phyloP scores from a whole-genome alignment of 2,113 vertebrate genomes.

The Gavia stellata region DNA sequence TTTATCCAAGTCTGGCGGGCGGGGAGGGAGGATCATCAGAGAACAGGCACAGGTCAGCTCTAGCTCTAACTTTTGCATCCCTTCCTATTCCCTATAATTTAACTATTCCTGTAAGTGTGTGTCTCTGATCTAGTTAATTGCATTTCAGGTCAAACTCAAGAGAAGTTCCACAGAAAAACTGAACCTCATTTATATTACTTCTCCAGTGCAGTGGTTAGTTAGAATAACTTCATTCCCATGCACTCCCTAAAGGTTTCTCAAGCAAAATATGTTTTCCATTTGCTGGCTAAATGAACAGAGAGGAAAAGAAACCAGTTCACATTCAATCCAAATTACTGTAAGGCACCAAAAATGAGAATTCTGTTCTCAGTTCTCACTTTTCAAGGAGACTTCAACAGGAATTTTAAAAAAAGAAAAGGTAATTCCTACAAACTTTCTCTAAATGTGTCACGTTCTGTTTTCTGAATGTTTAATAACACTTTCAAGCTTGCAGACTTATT shows the following conservation, averaged over 20 bases:
- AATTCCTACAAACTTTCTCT: neutral
- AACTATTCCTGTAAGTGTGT: neutral
- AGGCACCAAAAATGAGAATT: neutral
- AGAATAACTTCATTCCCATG: neutral
- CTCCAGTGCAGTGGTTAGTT: neutral
- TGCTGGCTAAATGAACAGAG: neutral
- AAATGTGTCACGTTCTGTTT: constrained; percentile 1
- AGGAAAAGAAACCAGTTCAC: neutral
- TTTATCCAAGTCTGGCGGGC: neutral
- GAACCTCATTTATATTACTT: neutral
- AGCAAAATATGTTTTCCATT: neutral
- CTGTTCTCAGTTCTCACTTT: neutral
- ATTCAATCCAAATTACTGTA: neutral
- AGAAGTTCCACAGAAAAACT: neutral
- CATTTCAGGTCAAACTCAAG: neutral
- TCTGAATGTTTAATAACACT: constrained; percentile 31
- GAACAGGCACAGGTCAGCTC: neutral
- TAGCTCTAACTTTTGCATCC: neutral
- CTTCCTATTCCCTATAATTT: neutral
- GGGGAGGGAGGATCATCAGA: neutral
- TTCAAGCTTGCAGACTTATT: constrained; percentile 20
- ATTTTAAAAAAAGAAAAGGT: neutral
- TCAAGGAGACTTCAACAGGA: neutral
- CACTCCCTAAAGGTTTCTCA: neutral
- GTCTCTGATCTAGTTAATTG: neutral